Percentiles rank a stretch among this genome's conserved stretches.
Conservation (phyloP, 1,140 invertebrate species). For the Apocrypta bakeri region DNA sequence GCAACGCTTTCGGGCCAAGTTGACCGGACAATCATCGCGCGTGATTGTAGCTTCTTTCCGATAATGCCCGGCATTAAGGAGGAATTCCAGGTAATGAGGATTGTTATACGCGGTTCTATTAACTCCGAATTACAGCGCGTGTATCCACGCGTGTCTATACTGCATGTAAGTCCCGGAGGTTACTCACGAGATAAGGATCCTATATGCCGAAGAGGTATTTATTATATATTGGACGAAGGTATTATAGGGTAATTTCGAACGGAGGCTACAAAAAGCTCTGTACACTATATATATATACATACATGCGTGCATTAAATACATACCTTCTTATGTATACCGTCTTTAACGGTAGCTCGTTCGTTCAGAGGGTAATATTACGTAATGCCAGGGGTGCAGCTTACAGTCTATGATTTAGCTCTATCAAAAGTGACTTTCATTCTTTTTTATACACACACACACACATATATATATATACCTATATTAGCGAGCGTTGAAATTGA, state of each 20-base stretch:
- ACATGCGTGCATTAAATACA: too few relatives aligned
- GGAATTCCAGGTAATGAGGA: constrained; percentile 40
- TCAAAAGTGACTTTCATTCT: not conserved
- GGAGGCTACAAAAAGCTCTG: not conserved
- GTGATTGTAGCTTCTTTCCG: constrained; percentile 33
- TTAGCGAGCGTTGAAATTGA: too few relatives aligned
- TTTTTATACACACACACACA: too few relatives aligned
- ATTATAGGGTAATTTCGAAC: constrained; percentile 24
- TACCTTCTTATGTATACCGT: not conserved
- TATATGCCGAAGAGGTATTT: not conserved
- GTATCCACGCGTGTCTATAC: not conserved
- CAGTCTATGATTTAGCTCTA: constrained; percentile 20
- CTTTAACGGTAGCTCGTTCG: constrained; percentile 28
- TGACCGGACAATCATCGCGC: not conserved
- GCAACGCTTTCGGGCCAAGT: not conserved
- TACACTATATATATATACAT: not conserved
- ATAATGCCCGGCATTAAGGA: constrained; percentile 42
- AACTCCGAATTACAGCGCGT: constrained; percentile 25
- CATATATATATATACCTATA: too few relatives aligned
- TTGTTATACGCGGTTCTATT: constrained; percentile 36
- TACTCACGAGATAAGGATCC: constrained; percentile 40
- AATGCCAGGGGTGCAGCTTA: not conserved
- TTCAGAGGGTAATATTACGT: not conserved
- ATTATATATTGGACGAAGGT: not conserved
- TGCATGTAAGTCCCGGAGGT: too few relatives aligned